A percentile compares a stretch with the other conserved stretches of the same genome.
These are phyloP conservation scores for Catharus ustulatus DNA, from an alignment of 2,797 vertebrate species.

Conservation along the genomic window DNA sequence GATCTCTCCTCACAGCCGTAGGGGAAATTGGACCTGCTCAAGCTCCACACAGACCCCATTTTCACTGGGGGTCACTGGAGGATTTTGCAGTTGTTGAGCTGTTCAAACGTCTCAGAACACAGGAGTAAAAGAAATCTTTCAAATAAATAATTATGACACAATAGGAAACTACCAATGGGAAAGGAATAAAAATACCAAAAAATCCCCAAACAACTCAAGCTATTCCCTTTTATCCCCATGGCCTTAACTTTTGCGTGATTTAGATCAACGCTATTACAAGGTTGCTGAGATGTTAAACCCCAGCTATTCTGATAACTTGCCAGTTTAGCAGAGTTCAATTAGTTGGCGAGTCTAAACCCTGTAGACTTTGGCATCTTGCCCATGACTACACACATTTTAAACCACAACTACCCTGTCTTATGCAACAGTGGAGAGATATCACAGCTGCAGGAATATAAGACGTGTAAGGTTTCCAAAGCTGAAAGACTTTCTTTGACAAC, in stretches of 20 bases:
- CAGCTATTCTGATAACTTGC: not conserved
- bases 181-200: not conserved
- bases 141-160: not conserved
- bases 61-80: not conserved
- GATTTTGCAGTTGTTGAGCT: not conserved
- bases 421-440: not conserved
- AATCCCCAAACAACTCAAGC: not conserved
- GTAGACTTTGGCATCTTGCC: slow-evolving; percentile 28
- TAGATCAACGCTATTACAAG: not conserved
- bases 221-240: not conserved
- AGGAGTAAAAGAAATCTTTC: not conserved
- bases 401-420: not conserved
- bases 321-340: slow-evolving; percentile 7
- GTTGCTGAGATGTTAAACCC: slow-evolving; percentile 5
- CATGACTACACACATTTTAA: not conserved
- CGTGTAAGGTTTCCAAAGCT: not conserved
- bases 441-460: not conserved
- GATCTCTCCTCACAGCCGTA: not conserved
- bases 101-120: not conserved
- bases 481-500: not conserved
- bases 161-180: not conserved
- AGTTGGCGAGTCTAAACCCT: not conserved
- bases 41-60: not conserved
- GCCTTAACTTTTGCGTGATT: not conserved
- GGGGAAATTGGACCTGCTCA: not conserved